A percentile compares a stretch with the other conserved stretches of the same genome.
Evolutionary conservation across 2,797 vertebrate genomes (phyloP).

Genomic region (Pogoniulus pusillus): DNA sequence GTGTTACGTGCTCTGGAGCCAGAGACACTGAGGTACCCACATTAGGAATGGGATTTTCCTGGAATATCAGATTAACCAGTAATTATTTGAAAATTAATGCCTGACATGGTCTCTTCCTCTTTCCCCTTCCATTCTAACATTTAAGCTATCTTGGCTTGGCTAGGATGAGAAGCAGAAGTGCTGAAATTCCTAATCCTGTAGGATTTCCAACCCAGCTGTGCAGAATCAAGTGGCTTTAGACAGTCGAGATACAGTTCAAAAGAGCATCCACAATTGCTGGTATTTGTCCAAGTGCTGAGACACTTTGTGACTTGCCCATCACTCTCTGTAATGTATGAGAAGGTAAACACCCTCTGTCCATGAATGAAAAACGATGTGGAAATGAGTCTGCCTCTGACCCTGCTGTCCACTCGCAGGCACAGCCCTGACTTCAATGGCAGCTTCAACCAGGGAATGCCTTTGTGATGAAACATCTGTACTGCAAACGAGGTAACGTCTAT

Average conservation of each 20-base stretch:
- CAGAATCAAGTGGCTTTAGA: slow-evolving; percentile 49
- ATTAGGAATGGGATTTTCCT: not conserved
- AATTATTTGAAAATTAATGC: not conserved
- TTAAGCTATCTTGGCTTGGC: not conserved
- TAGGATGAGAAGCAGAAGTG: slow-evolving; percentile 32
- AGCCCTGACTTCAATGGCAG: not conserved
- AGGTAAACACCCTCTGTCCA: slow-evolving; percentile 35
- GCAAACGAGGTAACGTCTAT: not conserved
- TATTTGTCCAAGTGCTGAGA: slow-evolving; percentile 23
- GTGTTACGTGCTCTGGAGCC: not conserved
- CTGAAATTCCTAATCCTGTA: slow-evolving; percentile 40
- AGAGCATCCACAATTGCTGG: slow-evolving; percentile 30
- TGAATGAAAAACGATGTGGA: not conserved
- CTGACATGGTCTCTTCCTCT: not conserved
- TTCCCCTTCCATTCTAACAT: not conserved
- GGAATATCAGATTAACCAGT: not conserved
- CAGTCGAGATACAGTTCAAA: slow-evolving; percentile 38
- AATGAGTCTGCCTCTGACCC: slow-evolving; percentile 12
- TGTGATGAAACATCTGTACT: not conserved
- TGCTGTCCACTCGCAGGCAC: not conserved
- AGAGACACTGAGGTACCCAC: not conserved
- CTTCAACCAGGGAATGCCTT: not conserved
- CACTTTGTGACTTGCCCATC: slow-evolving; percentile 26
- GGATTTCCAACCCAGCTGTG: slow-evolving; percentile 54
- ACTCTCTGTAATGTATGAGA: not conserved